Conservation (phyloP, 2,113 vertebrate genomes). For the Scomber japonicus region DNA sequence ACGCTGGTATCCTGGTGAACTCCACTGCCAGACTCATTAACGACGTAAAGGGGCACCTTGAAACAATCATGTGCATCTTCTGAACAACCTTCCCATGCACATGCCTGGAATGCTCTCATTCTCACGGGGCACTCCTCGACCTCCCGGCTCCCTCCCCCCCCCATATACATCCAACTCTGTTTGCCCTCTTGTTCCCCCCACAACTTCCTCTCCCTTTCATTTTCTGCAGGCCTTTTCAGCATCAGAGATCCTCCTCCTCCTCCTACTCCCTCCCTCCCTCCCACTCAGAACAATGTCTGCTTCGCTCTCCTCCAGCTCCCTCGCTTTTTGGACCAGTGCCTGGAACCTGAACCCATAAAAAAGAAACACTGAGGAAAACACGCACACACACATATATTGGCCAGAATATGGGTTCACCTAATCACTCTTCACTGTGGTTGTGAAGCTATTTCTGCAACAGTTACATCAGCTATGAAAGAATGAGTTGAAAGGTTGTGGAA, state of each 20-base stretch:
- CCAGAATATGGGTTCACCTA: constrained; percentile 66
- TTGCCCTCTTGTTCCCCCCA: constrained; percentile 70
- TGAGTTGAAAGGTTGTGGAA: constrained; percentile 50
- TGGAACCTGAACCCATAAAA: constrained; percentile 73
- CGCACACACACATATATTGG: constrained; percentile 40
- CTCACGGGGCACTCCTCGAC: constrained; percentile 63
- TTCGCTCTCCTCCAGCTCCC: constrained; percentile 61
- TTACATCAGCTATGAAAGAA: constrained; percentile 76
- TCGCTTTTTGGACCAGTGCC: constrained; percentile 69
- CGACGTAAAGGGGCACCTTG: constrained; percentile 64
- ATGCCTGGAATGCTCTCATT: constrained; percentile 69
- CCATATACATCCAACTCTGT: constrained; percentile 57
- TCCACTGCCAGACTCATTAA: constrained; percentile 48
- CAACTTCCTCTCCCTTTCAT: constrained; percentile 79
- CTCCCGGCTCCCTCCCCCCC: constrained; percentile 36
- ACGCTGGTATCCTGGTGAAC: neutral
- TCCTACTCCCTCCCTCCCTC: constrained; percentile 29
- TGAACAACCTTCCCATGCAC: constrained; percentile 64
- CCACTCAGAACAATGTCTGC: constrained; percentile 77
- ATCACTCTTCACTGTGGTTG: constrained; percentile 72
- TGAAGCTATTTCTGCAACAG: constrained; percentile 78
- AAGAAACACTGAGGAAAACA: constrained; percentile 41
- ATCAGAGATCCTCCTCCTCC: constrained; percentile 62
- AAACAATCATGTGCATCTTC: constrained; percentile 74
- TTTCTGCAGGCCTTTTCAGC: constrained; percentile 73